A percentile compares a stretch with the other conserved stretches of the same genome.
These are phyloP conservation scores for Odobenus rosmarus DNA, from an alignment of 2,113 vertebrate genomes.

Conservation along the genomic window DNA sequence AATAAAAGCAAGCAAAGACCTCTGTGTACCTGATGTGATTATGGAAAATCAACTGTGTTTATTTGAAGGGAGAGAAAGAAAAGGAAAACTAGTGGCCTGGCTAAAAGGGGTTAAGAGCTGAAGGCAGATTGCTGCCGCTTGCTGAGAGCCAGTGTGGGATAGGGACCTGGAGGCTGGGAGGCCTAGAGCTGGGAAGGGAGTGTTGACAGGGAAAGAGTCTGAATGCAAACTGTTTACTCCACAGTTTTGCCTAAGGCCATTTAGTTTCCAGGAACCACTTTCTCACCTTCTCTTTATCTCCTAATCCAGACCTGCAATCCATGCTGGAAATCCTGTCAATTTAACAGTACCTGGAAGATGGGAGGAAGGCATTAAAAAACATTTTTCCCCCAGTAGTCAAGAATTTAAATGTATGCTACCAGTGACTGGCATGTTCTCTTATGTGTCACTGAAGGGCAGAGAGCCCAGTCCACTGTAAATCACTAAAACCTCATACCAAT, in stretches of 20 bases:
- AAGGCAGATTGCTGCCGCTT: not conserved
- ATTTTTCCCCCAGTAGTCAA: not conserved
- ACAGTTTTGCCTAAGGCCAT: not conserved
- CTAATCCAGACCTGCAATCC: not conserved
- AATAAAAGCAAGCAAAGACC: not conserved
- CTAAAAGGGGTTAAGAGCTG: not conserved
- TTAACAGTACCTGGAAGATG: not conserved
- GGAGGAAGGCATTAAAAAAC: not conserved
- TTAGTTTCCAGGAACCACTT: not conserved
- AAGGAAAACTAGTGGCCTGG: not conserved
- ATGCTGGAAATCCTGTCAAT: not conserved
- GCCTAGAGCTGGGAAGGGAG: not conserved
- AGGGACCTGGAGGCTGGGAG: not conserved
- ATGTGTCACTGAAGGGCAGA: not conserved
- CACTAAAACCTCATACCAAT: not conserved
- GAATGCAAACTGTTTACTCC: not conserved
- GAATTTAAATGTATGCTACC: not conserved
- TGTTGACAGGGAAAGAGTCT: not conserved
- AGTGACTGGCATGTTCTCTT: not conserved
- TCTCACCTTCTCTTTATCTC: conserved; percentile 2
- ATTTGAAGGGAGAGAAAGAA: not conserved
- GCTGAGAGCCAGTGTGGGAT: not conserved
- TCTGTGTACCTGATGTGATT: not conserved
- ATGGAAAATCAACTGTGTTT: not conserved
- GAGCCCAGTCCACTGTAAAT: not conserved